Evolutionary conservation across 1,140 invertebrate genomes (phyloP).

Genomic region (Drosophila dunni): DNA sequence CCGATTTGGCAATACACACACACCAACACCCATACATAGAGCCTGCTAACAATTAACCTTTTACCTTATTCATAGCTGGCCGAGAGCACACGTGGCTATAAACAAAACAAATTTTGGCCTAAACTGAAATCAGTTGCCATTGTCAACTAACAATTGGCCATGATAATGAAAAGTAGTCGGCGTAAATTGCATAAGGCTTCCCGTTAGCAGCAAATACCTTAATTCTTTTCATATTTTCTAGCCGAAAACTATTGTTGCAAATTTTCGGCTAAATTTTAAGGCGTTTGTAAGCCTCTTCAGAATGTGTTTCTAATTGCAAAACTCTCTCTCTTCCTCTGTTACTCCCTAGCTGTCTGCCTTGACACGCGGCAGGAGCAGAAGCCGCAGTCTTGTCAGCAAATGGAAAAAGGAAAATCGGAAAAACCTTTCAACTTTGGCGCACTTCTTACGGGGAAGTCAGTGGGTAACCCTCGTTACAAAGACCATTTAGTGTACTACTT

Average conservation of each 20-base stretch:
- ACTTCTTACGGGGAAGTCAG: slow-evolving; percentile 64
- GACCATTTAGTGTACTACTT: slow-evolving; percentile 14
- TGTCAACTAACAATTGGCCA: slow-evolving; percentile 50
- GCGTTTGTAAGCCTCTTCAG: slow-evolving; percentile 78
- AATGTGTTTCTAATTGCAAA: slow-evolving; percentile 66
- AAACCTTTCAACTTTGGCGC: slow-evolving; percentile 62
- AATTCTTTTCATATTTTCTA: slow-evolving; percentile 39
- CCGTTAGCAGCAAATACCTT: background rate
- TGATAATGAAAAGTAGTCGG: slow-evolving; percentile 72
- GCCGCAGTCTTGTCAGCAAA: slow-evolving; percentile 58
- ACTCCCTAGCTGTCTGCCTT: slow-evolving; percentile 1
- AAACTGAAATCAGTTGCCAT: slow-evolving; percentile 43
- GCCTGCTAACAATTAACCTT: no score
- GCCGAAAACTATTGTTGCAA: background rate
- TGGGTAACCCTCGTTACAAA: slow-evolving; percentile 55
- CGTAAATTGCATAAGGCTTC: slow-evolving; percentile 75
- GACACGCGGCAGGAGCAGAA: slow-evolving; percentile 71
- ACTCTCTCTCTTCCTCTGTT: slow-evolving; percentile 2
- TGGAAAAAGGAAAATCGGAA: slow-evolving; percentile 11
- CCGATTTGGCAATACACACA: slow-evolving; percentile 53
- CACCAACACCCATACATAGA: no score
- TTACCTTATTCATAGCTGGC: no score
- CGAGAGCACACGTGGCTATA: no score
- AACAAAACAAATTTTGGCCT: slow-evolving; percentile 22
- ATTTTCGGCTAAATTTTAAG: slow-evolving; percentile 22